phyloP scores from a whole-genome alignment of 2,888 invertebrate genomes.

The Nomada goodeniana region DNA sequence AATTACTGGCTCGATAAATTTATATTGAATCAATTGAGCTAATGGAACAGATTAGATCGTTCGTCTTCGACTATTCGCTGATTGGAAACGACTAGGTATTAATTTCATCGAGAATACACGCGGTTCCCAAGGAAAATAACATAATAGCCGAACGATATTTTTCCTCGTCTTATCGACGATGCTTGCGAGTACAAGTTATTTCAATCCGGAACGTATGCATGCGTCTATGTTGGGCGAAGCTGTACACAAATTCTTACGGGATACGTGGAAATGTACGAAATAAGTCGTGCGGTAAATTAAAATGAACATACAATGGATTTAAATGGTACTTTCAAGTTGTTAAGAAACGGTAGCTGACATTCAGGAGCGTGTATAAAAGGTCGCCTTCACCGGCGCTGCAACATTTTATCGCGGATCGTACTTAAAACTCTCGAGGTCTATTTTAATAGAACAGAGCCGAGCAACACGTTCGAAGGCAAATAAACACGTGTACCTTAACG shows the following conservation, averaged over 20 bases:
- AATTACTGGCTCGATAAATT: slow-evolving; percentile 22
- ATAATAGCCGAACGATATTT: too few species aligned
- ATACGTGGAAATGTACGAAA: not conserved
- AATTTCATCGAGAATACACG: not conserved
- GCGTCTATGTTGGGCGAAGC: not conserved
- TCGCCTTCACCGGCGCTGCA: not conserved
- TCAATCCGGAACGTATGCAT: not conserved
- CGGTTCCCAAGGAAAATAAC: not conserved
- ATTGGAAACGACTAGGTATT: not conserved
- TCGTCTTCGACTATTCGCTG: not conserved
- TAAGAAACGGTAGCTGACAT: slow-evolving; percentile 4
- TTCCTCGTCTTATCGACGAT: too few species aligned
- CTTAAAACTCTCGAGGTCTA: slow-evolving; percentile 22
- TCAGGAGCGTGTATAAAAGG: not conserved
- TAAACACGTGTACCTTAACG: slow-evolving; percentile 21
- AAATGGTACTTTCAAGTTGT: not conserved
- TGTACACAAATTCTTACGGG: not conserved
- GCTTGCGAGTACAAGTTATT: not conserved
- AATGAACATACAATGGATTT: not conserved
- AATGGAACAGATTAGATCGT: not conserved
- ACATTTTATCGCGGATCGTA: slow-evolving; percentile 11
- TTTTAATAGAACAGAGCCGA: slow-evolving; percentile 15
- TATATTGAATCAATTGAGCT: slow-evolving; percentile 15
- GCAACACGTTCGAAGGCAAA: slow-evolving; percentile 18
- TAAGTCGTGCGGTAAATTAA: not conserved